These are phyloP conservation scores for Sarcophilus harrisii DNA, from an alignment of 2,797 vertebrate species.

Conservation along the genomic window DNA sequence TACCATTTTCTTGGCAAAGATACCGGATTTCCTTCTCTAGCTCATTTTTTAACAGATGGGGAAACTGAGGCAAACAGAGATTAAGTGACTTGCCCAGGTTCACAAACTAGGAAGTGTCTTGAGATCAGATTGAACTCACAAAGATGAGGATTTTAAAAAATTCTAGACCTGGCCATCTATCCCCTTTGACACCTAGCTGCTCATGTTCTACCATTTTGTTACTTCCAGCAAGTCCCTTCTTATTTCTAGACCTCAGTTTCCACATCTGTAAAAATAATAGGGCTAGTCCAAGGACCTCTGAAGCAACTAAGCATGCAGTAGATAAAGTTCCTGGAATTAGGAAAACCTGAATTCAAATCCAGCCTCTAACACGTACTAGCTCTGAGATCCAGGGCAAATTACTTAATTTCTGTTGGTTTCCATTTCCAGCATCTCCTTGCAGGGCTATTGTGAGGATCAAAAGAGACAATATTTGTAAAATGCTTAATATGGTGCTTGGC, in stretches of 20 bases:
- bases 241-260: not conserved
- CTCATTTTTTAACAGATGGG: not conserved
- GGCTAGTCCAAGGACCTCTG: not conserved
- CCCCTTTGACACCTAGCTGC: not conserved
- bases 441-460: not conserved
- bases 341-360: not conserved
- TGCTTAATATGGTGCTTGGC: not conserved
- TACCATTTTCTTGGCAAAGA: not conserved
- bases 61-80: not conserved
- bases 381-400: not conserved
- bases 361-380: not conserved
- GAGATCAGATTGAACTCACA: not conserved
- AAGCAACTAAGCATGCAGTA: not conserved
- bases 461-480: not conserved
- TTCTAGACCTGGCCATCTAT: not conserved
- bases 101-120: not conserved
- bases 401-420: not conserved
- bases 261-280: not conserved
- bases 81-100: not conserved
- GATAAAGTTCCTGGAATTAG: not conserved
- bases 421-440: not conserved
- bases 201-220: not conserved
- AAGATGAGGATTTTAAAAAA: not conserved
- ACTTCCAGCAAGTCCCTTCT: not conserved
- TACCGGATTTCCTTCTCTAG: not conserved